A percentile compares a stretch with the other conserved stretches of the same genome.
phyloP scores from a whole-genome alignment of 2,797 vertebrate species.

The Lates japonicus region DNA sequence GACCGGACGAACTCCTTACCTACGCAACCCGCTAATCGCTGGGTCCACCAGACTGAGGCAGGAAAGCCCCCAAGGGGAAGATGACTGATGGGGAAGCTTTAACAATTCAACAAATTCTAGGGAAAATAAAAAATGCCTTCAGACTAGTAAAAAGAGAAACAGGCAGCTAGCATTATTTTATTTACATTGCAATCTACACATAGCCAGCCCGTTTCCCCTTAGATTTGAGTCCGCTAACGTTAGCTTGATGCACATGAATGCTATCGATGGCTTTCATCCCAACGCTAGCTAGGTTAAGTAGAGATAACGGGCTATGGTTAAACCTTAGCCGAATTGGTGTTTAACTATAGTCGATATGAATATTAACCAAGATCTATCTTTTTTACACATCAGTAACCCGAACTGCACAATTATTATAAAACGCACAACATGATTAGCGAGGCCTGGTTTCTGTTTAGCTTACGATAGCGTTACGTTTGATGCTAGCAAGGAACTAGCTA shows the following conservation, averaged over 20 bases:
- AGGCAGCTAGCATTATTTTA: conserved; percentile 51
- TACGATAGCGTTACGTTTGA: conserved; percentile 33
- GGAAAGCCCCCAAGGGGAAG: conserved; percentile 82
- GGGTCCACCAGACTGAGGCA: conserved; percentile 84
- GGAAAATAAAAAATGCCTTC: conserved; percentile 82
- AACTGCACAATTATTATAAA: neutral
- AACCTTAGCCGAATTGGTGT: neutral
- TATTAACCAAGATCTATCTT: rapidly evolving
- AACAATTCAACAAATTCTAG: conserved; percentile 86
- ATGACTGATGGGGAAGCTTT: conserved; percentile 83
- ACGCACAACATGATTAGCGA: neutral
- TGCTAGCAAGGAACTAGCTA: conserved; percentile 54
- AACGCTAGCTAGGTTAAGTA: neutral
- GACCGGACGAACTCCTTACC: conserved; percentile 80
- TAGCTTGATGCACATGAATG: conserved; percentile 22
- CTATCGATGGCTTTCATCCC: conserved; percentile 7
- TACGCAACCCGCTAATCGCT: conserved; percentile 78
- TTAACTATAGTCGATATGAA: neutral
- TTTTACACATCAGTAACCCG: rapidly evolving
- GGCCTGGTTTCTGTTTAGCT: conserved; percentile 41
- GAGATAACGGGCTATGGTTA: neutral
- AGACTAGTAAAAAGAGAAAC: conserved; percentile 70
- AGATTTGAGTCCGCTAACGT: neutral
- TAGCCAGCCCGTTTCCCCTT: conserved; percentile 5
- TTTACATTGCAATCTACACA: conserved; percentile 38